phyloP scores from a whole-genome alignment of 2,797 vertebrate species.

The Scarus forsteni region DNA sequence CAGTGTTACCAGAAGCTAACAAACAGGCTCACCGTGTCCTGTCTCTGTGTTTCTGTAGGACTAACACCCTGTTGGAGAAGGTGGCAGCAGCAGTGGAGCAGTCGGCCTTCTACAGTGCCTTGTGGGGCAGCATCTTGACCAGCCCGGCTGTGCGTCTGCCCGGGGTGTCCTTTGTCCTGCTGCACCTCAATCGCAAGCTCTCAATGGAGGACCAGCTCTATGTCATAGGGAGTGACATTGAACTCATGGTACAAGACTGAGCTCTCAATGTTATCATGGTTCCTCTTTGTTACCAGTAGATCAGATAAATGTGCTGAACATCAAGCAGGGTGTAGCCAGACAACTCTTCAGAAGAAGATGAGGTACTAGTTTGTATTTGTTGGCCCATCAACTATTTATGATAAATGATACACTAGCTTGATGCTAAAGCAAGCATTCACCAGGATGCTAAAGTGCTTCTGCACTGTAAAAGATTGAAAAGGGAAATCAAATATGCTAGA shows the following conservation, averaged over 20 bases:
- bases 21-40: background rate
- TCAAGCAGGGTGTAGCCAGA: too few relatives aligned
- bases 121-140: constrained; percentile 98
- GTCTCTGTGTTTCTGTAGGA: constrained; percentile 81
- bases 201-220: constrained; percentile 99
- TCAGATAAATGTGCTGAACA: too few relatives aligned
- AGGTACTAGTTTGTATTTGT: too few relatives aligned
- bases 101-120: constrained; percentile 96
- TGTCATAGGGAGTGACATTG: constrained; percentile 98
- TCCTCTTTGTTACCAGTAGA: too few relatives aligned
- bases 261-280: background rate
- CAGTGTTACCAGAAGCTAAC: background rate
- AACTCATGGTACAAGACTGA: constrained; percentile 91
- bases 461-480: too few relatives aligned
- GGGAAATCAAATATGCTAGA: too few relatives aligned
- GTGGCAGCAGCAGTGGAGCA: constrained; percentile 97
- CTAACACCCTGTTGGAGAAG: constrained; percentile 95
- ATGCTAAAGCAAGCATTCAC: too few relatives aligned
- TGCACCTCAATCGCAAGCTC: constrained; percentile 97
- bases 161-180: constrained; percentile 95
- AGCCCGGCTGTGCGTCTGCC: constrained; percentile 96
- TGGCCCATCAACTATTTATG: too few relatives aligned
- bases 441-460: too few relatives aligned
- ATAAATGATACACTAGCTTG: too few relatives aligned
- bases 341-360: too few relatives aligned